Evolutionary conservation across 2,797 vertebrate species (phyloP).

Genomic region (Poecilia wingei): DNA sequence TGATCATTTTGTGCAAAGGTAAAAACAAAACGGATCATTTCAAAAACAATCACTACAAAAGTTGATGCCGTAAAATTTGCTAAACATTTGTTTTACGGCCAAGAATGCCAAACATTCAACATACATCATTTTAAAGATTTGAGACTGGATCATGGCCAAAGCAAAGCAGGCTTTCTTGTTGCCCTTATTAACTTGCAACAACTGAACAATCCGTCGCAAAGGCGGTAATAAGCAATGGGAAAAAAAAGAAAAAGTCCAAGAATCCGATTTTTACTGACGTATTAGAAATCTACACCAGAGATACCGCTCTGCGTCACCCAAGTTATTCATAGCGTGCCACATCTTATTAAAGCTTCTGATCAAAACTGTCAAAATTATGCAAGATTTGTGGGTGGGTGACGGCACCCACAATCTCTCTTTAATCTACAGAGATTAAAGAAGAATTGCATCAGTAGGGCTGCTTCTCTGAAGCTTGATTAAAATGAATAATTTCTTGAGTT

Average conservation of each 20-base stretch:
- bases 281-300: background rate
- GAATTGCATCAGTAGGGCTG: background rate
- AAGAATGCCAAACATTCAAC: background rate
- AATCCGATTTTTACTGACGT: background rate
- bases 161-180: background rate
- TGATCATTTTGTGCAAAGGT: background rate
- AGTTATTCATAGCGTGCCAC: background rate
- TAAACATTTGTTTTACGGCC: background rate
- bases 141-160: background rate
- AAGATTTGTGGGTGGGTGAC: background rate
- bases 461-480: background rate
- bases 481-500: background rate
- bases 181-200: background rate
- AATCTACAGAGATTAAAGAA: background rate
- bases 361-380: background rate
- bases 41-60: background rate
- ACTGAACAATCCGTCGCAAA: background rate
- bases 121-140: background rate
- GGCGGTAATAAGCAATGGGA: background rate
- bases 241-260: background rate
- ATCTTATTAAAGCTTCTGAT: background rate
- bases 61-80: background rate
- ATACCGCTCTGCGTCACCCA: background rate
- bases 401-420: no score
- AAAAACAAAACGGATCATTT: background rate